Conservation (phyloP, 2,888 invertebrate species). For the Diogma glabrata region DNA sequence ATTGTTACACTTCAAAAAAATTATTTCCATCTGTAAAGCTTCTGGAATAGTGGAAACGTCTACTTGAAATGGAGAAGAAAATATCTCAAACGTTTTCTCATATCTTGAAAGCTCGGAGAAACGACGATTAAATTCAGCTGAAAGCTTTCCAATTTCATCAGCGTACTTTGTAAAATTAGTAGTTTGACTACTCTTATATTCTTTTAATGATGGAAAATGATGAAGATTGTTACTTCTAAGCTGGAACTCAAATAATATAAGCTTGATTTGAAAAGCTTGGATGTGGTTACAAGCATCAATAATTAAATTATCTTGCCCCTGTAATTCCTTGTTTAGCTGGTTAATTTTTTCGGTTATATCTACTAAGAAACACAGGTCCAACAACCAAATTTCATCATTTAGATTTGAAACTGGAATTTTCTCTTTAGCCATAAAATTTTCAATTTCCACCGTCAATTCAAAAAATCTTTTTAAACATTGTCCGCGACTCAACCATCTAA, state of each 20-base stretch:
- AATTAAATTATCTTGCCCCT: not conserved
- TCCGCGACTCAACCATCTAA: no score
- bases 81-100: slow-evolving; percentile 6
- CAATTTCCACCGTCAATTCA: not conserved
- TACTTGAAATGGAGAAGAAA: slow-evolving; percentile 1
- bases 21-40: slow-evolving; percentile 7
- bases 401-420: not conserved
- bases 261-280: not conserved
- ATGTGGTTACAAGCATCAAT: not conserved
- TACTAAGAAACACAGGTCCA: not conserved
- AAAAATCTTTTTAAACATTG: no score
- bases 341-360: not conserved
- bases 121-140: slow-evolving; percentile 1
- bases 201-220: not conserved
- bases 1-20: slow-evolving; percentile 5
- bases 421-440: not conserved
- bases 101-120: not conserved
- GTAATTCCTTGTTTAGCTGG: not conserved
- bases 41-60: slow-evolving; percentile 4
- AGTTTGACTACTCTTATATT: not conserved
- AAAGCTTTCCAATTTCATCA: no score
- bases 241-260: not conserved
- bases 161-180: not conserved
- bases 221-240: not conserved
- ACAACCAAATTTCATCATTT: not conserved